Percentiles rank a stretch among this genome's conserved stretches.
phyloP scores from a whole-genome alignment of 1,140 invertebrate genomes.

The Melipona quadrifasciata region DNA sequence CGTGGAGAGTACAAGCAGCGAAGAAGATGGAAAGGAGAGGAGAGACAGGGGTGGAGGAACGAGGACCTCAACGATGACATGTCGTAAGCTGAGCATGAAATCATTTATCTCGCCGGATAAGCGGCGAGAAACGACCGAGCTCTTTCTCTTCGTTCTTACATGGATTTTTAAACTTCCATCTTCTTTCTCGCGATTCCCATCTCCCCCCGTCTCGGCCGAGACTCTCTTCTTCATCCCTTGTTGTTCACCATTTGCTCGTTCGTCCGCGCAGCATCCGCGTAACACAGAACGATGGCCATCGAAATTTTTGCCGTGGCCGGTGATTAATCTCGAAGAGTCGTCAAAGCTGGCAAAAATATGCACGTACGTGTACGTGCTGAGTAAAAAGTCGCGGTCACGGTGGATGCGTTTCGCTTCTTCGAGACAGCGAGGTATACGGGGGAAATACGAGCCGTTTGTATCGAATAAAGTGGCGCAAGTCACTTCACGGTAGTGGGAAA shows the following conservation, averaged over 20 bases:
- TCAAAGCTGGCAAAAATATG: background rate
- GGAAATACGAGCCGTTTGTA: no score
- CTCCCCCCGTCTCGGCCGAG: background rate
- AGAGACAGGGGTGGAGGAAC: slow-evolving; percentile 55
- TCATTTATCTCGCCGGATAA: slow-evolving; percentile 80
- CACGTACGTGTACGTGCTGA: background rate
- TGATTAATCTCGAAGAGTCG: background rate
- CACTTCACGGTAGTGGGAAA: no score
- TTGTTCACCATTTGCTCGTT: slow-evolving; percentile 50
- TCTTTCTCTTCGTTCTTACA: slow-evolving; percentile 71
- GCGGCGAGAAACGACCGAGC: slow-evolving; percentile 72
- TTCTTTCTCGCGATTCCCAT: slow-evolving; percentile 11
- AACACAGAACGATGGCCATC: slow-evolving; percentile 45
- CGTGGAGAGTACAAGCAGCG: background rate
- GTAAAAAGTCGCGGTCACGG: background rate
- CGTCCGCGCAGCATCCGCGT: slow-evolving; percentile 25
- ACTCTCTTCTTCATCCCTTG: background rate
- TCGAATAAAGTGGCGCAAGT: background rate
- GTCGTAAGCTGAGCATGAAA: slow-evolving; percentile 79
- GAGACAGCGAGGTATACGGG: no score
- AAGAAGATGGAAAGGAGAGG: slow-evolving; percentile 4
- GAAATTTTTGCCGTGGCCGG: background rate
- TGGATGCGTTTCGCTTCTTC: background rate
- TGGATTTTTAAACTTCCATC: slow-evolving; percentile 74
- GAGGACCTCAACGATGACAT: slow-evolving; percentile 75